A percentile compares a stretch with the other conserved stretches of the same genome.
Evolutionary conservation across 2,113 vertebrate species (phyloP).

Genomic region (Aleadryas rufinucha): DNA sequence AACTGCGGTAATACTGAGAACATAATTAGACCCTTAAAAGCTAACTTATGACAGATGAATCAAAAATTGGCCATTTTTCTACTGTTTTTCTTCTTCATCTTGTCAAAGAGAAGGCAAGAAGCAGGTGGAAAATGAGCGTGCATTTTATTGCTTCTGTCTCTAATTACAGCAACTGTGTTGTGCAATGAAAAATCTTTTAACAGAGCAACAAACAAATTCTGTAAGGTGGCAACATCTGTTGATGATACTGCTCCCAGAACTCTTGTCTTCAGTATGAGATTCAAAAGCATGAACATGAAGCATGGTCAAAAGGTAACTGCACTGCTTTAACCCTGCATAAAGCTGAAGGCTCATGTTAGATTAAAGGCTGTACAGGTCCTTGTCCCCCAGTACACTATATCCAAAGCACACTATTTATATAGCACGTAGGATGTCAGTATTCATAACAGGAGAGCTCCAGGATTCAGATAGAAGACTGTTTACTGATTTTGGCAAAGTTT

Average conservation of each 20-base stretch:
- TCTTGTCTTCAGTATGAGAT: background rate
- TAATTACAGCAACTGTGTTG: background rate
- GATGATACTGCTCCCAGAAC: background rate
- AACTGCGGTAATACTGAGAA: background rate
- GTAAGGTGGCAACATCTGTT: background rate
- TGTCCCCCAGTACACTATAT: background rate
- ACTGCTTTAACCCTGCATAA: background rate
- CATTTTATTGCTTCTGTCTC: background rate
- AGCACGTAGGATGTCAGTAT: background rate
- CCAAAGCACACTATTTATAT: background rate
- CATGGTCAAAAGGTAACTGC: background rate
- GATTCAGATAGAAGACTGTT: background rate
- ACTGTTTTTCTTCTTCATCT: background rate
- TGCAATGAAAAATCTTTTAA: background rate
- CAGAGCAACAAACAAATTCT: background rate
- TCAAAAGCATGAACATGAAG: fast-evolving
- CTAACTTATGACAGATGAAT: background rate
- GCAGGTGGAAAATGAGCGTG: background rate
- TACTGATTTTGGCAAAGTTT: background rate
- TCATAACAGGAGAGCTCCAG: background rate
- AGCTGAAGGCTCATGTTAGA: background rate
- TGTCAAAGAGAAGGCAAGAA: background rate
- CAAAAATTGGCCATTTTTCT: background rate
- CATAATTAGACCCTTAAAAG: background rate
- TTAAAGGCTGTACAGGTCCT: background rate